Evolutionary conservation across 2,797 vertebrate species (phyloP), one percentile per base, ranked within the genome.

Genomic region (Leptodactylus fallax): DNA sequence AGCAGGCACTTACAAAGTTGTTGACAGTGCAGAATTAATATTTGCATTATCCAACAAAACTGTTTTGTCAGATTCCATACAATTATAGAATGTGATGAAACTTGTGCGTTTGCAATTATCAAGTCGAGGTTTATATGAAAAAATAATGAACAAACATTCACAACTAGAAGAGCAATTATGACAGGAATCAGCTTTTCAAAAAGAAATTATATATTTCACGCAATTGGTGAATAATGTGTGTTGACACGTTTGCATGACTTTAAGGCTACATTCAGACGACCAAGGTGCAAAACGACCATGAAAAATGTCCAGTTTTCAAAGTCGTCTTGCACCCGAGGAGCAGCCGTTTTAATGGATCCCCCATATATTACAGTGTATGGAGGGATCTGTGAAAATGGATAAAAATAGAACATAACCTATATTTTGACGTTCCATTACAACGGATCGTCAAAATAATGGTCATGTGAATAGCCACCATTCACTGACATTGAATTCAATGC

Each of bases 81-180:
- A 80, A 61, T 79, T 80, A 47, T 61, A 80, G 3, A 27, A 61
- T 45, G 36, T 80, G 56, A 80, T 61, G 27, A 80, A 80, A 61
- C 36, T 47, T 61, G 36, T 21, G 79, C 47, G 27, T 60, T 80
- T 80, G 27, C 19, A 45, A 61, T 47, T 47, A 80, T 47, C 56
- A 63, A 47, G 79, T 47, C 56, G 61, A 61, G 56, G 79, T 45
- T 61, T 80, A 51, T 80, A 12, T 80, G 27, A 63, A 80, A 53
- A 80, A 63, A 80, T 80, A 80, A 61, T n/a, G 3, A 80, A n/a
- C 36, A 61, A 47, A 58, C 7, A 47, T 60, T 58, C 14, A 36
- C 25, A 60, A 60, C 53, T 23, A 61, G 27, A 60, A 45, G 27
- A 80, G 16, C 19, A 36, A 6, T 79, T 56, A 21, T 58, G 25